These are phyloP conservation scores for Euplagia quadripunctaria DNA, from an alignment of 2,888 invertebrate genomes.

Conservation along the genomic window DNA sequence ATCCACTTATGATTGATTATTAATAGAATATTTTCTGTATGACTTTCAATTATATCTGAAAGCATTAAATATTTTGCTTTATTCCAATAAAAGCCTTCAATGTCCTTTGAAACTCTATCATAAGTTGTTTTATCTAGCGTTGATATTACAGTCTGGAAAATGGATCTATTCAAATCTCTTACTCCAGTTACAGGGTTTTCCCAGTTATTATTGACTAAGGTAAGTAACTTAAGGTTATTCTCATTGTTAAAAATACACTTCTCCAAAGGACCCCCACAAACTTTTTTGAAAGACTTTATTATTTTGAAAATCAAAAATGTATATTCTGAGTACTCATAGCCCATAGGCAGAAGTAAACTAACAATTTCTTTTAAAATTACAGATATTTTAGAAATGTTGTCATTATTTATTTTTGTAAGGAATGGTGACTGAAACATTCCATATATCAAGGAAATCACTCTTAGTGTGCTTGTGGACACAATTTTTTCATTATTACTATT, in stretches of 20 bases:
- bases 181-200: constrained; percentile 88
- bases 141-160: constrained; percentile 78
- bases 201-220: constrained; percentile 88
- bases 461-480: constrained; percentile 49
- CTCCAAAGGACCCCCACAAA: constrained; percentile 69
- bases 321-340: constrained; percentile 84
- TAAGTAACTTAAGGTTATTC: constrained; percentile 77
- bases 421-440: constrained; percentile 80
- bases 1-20: constrained; percentile 61
- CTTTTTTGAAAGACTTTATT: constrained; percentile 77
- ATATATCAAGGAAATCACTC: constrained; percentile 74
- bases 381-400: constrained; percentile 40
- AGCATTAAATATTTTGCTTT: constrained; percentile 88
- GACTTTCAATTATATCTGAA: constrained; percentile 78
- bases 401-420: constrained; percentile 50
- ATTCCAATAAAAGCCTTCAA: constrained; percentile 85
- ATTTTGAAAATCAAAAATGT: constrained; percentile 85
- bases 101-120: constrained; percentile 62
- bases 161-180: constrained; percentile 82
- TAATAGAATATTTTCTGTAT: constrained; percentile 47
- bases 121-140: constrained; percentile 60
- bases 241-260: constrained; percentile 58
- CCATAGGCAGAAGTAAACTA: constrained; percentile 67
- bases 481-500: constrained; percentile 25
- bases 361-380: constrained; percentile 61